A percentile compares a stretch with the other conserved stretches of the same genome.
phyloP scores from a whole-genome alignment of 92 coral and sea anemone species.

The Diadumene lineata region DNA sequence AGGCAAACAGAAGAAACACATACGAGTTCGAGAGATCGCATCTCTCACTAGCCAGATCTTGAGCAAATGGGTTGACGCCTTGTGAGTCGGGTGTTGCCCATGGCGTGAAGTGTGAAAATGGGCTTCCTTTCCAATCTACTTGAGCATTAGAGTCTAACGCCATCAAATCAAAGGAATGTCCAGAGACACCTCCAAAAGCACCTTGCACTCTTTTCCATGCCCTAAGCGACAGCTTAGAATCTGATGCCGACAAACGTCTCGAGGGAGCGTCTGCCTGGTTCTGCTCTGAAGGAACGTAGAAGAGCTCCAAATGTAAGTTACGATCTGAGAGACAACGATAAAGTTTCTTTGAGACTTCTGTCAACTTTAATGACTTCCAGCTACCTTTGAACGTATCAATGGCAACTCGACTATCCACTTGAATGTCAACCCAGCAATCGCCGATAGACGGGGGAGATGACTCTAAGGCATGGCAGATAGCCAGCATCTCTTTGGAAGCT shows the following conservation, averaged over 20 bases:
- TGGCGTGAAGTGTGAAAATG: slow-evolving; percentile 33
- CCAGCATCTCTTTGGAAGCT: slow-evolving; percentile 37
- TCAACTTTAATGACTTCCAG: slow-evolving; percentile 19
- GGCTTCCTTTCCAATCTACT: slow-evolving; percentile 25
- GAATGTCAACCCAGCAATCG: slow-evolving; percentile 11
- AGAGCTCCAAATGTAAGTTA: slow-evolving; percentile 35
- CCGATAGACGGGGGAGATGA: neutral
- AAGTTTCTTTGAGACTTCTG: slow-evolving; percentile 16
- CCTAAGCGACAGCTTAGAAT: slow-evolving; percentile 27
- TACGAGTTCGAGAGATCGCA: slow-evolving; percentile 8
- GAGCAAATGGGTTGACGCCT: slow-evolving; percentile 19
- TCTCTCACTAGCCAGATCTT: neutral
- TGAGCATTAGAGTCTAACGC: slow-evolving; percentile 43
- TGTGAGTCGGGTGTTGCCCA: slow-evolving; percentile 27
- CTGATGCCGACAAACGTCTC: slow-evolving; percentile 33
- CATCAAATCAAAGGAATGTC: slow-evolving; percentile 56
- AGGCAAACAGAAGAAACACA: slow-evolving; percentile 10
- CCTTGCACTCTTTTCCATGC: slow-evolving; percentile 26
- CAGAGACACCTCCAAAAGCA: slow-evolving; percentile 38
- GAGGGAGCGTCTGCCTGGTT: slow-evolving; percentile 56
- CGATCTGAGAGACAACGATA: neutral
- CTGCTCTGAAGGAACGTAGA: slow-evolving; percentile 27
- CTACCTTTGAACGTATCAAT: slow-evolving; percentile 37
- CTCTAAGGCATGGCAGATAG: slow-evolving; percentile 31
- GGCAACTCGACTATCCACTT: slow-evolving; percentile 25